Evolutionary conservation across 2,888 invertebrate species (phyloP), one percentile per base, ranked within the genome.

Genomic region (Alloscopus bannaensis): DNA sequence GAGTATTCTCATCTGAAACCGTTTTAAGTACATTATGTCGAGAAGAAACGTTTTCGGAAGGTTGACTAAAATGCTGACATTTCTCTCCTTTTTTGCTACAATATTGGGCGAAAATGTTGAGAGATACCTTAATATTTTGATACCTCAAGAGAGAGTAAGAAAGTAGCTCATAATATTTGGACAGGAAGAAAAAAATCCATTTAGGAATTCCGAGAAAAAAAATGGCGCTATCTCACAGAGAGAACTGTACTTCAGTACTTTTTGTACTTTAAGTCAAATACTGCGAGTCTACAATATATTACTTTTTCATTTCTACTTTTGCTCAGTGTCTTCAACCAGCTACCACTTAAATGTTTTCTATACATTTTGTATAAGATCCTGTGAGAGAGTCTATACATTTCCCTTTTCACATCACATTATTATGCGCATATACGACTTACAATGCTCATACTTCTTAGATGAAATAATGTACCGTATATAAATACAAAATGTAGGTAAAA

Each of bases 141-240:
- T 76, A 68, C 76, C 62, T 60, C 68, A 40, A 66, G 4, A 22
- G 24, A 20, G 24, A 52, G 76, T 69, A 62, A 40, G 66, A 28
- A 69, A 31, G 29, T 8, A 36, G 59, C 64, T 75, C 66, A 45
- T 76, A 76, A 76, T 76, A 76, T 76, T 76, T 76, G 50, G 76
- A 68, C 76, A 76, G 59, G 47, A 75, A 16, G 68, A 59, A 60
- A 73, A 62, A 68, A 76, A 60, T 60, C 68, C 66, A 68, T 76
- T 76, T 76, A 60, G 68, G 42, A 76, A 50, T 68, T 76, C 60
- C 22, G 57, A 45, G 45, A 73, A 57, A 73, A 73, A 62, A 57
- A 29, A 31, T 26, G 28, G 22, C 71, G 22, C 20, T 4, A 16
- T 40, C 18, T 62, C 20, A 28, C 36, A 69, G 29, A 57, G 28